phyloP scores from a whole-genome alignment of 2,797 vertebrate species.

The Sylvia borin region DNA sequence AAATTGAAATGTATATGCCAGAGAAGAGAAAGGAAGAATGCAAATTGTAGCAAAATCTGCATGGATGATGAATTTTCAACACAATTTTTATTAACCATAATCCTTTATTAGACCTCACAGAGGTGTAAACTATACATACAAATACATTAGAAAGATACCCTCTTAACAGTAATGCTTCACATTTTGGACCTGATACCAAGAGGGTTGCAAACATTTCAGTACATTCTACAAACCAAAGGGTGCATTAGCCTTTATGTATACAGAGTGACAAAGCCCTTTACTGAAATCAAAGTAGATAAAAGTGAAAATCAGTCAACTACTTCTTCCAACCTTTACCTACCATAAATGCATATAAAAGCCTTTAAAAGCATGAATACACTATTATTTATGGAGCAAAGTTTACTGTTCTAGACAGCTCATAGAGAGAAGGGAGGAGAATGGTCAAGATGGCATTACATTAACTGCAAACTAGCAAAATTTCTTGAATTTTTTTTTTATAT shows the following conservation, averaged over 20 bases:
- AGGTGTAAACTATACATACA: conserved; percentile 76
- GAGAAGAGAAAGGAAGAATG: background rate
- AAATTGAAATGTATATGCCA: background rate
- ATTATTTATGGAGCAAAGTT: conserved; percentile 58
- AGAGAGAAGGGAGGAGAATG: conserved; percentile 24
- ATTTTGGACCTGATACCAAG: conserved; percentile 67
- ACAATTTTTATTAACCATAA: conserved; percentile 73
- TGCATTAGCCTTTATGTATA: conserved; percentile 55
- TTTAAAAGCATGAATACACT: conserved; percentile 58
- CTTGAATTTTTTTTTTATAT: conserved; percentile 20
- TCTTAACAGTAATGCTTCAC: conserved; percentile 70
- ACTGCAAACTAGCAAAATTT: conserved; percentile 52
- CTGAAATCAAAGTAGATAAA: conserved; percentile 64
- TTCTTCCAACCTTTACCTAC: conserved; percentile 48
- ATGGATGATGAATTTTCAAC: conserved; percentile 66
- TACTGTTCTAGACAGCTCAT: conserved; percentile 43
- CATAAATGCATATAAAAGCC: conserved; percentile 63
- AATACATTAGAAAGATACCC: conserved; percentile 74
- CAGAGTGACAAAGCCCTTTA: conserved; percentile 61
- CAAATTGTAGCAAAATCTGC: background rate
- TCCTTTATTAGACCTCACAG: conserved; percentile 76
- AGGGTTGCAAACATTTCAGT: conserved; percentile 71
- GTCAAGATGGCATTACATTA: conserved; percentile 32
- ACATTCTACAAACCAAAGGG: conserved; percentile 74
- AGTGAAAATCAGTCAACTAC: conserved; percentile 45